phyloP scores from a whole-genome alignment of 1,140 invertebrate genomes.

The Bicyclus anynana region DNA sequence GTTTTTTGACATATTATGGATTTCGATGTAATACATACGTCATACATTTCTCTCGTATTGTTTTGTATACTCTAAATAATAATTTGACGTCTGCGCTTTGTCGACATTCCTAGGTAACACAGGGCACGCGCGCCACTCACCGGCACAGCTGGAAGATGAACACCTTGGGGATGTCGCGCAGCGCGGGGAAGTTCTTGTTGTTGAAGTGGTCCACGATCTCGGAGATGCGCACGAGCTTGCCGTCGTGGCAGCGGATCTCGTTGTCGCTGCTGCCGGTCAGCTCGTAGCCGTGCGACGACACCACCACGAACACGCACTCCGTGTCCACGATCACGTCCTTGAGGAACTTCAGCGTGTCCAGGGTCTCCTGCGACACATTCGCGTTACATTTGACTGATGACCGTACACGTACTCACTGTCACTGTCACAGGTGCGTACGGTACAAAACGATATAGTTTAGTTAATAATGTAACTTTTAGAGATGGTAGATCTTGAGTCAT shows the following conservation, averaged over 20 bases:
- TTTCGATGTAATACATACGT: too few species aligned
- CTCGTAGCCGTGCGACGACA: slow-evolving; percentile 71
- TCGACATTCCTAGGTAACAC: too few species aligned
- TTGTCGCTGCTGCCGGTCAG: slow-evolving; percentile 42
- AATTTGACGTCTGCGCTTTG: too few species aligned
- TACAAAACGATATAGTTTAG: too few species aligned
- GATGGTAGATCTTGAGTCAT: too few species aligned
- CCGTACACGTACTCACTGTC: too few species aligned
- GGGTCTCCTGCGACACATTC: slow-evolving; percentile 41
- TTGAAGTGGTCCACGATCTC: slow-evolving; percentile 81
- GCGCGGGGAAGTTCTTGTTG: slow-evolving; percentile 76
- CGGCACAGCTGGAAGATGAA: slow-evolving; percentile 88
- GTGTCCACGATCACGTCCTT: slow-evolving; percentile 37
- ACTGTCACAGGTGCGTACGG: too few species aligned
- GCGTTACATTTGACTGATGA: too few species aligned
- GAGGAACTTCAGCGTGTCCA: slow-evolving; percentile 39
- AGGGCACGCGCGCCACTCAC: slow-evolving; percentile 38
- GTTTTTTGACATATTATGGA: too few species aligned
- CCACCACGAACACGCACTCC: slow-evolving; percentile 69
- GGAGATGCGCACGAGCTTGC: slow-evolving; percentile 51
- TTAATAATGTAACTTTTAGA: too few species aligned
- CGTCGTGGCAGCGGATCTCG: slow-evolving; percentile 70
- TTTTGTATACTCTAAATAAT: too few species aligned
- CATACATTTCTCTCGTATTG: too few species aligned
- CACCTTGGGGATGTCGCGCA: slow-evolving; percentile 85